Percentiles rank a stretch among this genome's conserved stretches.
phyloP scores from a whole-genome alignment of 2,113 vertebrate genomes.

The Serinus canaria region DNA sequence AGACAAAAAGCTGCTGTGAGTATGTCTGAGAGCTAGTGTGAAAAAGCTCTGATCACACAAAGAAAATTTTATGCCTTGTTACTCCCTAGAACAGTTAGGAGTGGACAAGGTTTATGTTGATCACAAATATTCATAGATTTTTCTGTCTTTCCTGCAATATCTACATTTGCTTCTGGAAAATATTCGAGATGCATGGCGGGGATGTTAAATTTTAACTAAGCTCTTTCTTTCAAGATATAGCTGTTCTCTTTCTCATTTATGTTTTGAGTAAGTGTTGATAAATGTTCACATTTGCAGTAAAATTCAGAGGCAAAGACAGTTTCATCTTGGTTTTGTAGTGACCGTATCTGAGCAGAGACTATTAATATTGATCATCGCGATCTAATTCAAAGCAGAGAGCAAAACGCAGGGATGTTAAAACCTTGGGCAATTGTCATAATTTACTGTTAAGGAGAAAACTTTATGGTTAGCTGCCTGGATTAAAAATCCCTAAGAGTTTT shows the following conservation, averaged over 20 bases:
- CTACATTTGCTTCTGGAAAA: neutral
- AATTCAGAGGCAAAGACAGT: neutral
- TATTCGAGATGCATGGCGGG: neutral
- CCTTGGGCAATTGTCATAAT: neutral
- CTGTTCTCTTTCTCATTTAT: slow-evolving; percentile 30
- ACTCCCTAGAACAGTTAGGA: neutral
- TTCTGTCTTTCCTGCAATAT: neutral
- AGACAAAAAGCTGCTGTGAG: neutral
- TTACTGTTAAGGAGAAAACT: slow-evolving; percentile 15
- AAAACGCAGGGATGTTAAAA: neutral
- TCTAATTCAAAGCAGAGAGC: slow-evolving; percentile 26
- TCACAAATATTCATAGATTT: slow-evolving; percentile 12
- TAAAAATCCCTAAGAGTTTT: slow-evolving; percentile 34
- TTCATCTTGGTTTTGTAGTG: slow-evolving; percentile 25
- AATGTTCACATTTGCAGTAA: slow-evolving; percentile 39
- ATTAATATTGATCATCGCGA: slow-evolving; percentile 52
- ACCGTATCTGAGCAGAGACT: slow-evolving; percentile 19
- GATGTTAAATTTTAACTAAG: slow-evolving; percentile 39
- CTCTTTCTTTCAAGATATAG: neutral
- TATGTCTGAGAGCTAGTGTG: neutral
- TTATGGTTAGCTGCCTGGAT: neutral
- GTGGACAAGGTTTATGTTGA: neutral
- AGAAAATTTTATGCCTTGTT: neutral
- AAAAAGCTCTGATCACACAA: neutral
- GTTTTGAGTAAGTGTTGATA: slow-evolving; percentile 3